Percentiles rank a stretch among this genome's conserved stretches.
Conservation (phyloP, 1,140 invertebrate species). For the Brachionus angularis region DNA sequence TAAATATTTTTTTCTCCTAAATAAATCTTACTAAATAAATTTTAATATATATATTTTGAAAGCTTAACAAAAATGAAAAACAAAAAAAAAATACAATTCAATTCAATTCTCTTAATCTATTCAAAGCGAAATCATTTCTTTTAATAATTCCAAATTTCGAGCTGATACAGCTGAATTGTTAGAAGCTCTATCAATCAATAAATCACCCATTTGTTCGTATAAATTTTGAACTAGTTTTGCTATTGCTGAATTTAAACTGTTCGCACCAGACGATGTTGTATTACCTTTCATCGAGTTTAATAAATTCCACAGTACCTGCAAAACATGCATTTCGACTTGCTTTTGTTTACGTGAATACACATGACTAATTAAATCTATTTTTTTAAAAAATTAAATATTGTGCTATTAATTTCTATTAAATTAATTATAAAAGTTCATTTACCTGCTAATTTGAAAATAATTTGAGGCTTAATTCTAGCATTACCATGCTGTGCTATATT, state of each 20-base stretch:
- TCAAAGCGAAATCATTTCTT: slow-evolving; percentile 45
- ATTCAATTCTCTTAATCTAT: too few species aligned
- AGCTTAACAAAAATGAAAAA: background rate
- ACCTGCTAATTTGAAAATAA: slow-evolving; percentile 56
- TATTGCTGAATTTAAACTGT: slow-evolving; percentile 51
- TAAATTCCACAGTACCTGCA: slow-evolving; percentile 56
- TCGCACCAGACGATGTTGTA: slow-evolving; percentile 50
- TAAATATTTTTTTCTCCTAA: too few species aligned
- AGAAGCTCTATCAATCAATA: slow-evolving; percentile 51
- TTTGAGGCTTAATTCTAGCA: slow-evolving; percentile 53
- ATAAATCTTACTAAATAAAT: too few species aligned
- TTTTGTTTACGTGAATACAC: slow-evolving; percentile 55
- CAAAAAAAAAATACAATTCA: too few species aligned
- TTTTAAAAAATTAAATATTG: slow-evolving; percentile 38
- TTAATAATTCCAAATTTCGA: slow-evolving; percentile 50
- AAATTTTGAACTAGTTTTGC: slow-evolving; percentile 48
- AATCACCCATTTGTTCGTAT: slow-evolving; percentile 51
- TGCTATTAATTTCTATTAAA: too few species aligned
- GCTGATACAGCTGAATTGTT: slow-evolving; percentile 50
- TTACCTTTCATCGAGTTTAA: slow-evolving; percentile 49
- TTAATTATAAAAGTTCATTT: slow-evolving; percentile 46
- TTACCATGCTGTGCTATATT: slow-evolving; percentile 52
- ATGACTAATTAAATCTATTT: slow-evolving; percentile 52
- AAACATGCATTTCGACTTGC: slow-evolving; percentile 53
- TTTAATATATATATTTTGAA: too few species aligned